phyloP scores from a whole-genome alignment of 2,888 invertebrate species.

The Chaitophorus viminalis region DNA sequence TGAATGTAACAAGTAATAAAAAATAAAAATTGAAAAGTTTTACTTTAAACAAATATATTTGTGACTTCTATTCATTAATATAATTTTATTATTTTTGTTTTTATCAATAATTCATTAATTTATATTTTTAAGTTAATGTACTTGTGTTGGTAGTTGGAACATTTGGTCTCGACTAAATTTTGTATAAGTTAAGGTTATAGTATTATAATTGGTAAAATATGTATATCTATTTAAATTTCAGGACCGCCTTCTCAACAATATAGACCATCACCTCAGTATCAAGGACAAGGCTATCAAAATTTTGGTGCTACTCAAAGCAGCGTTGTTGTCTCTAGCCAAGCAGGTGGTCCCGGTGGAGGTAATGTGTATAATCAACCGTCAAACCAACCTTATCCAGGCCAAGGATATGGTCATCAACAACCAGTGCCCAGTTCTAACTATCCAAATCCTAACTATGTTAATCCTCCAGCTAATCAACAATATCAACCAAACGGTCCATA shows the following conservation, averaged over 20 bases:
- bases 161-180: too few relatives aligned
- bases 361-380: slow-evolving; percentile 42
- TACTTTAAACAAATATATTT: too few relatives aligned
- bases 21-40: too few relatives aligned
- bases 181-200: too few relatives aligned
- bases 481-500: slow-evolving; percentile 52
- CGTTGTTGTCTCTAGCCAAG: slow-evolving; percentile 46
- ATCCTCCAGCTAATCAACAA: slow-evolving; percentile 27
- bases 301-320: slow-evolving; percentile 56
- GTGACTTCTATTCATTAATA: too few relatives aligned
- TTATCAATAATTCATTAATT: too few relatives aligned
- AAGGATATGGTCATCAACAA: slow-evolving; percentile 61
- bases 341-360: slow-evolving; percentile 50
- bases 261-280: slow-evolving; percentile 47
- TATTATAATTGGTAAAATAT: background rate
- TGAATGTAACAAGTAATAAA: too few relatives aligned
- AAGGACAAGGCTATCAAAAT: slow-evolving; percentile 46
- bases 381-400: slow-evolving; percentile 60
- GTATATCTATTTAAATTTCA: slow-evolving; percentile 18
- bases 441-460: slow-evolving; percentile 57
- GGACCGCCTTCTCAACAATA: slow-evolving; percentile 55
- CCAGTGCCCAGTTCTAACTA: slow-evolving; percentile 59
- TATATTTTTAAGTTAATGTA: too few relatives aligned
- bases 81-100: too few relatives aligned
- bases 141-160: too few relatives aligned